Evolutionary conservation across 1,140 invertebrate genomes (phyloP), one percentile per base, ranked within the genome.

Genomic region (Physella acuta): DNA sequence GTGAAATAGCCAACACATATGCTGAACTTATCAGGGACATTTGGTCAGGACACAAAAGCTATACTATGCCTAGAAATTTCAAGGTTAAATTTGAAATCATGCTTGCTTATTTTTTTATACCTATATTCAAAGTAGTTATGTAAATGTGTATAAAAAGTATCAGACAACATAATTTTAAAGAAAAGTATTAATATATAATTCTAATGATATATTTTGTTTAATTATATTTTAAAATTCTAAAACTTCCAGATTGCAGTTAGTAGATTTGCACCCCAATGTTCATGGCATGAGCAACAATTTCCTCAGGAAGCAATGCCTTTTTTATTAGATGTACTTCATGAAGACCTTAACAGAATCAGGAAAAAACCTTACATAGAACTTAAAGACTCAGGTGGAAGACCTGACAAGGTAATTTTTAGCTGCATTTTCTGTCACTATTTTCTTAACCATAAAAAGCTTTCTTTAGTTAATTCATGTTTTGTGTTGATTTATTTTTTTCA

Each of bases 271-370:
- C 83, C 89, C 8, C 88, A 89, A 75, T 89, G 89, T 76, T 87
- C 84, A 56, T 88, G 88, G 2, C 89, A 86, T 76, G 86, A 88
- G 72, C 88, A 89, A 71, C 88, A 89, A 62, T 89, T 89, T 76
- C 87, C 88, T 31, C 89, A 89, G 74, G 89, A 89, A 78, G 78
- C 90, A 74, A 85, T 90, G 81, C 88, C 88, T 0, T 90, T 89
- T 78, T 78, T 91, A 1, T 79, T 90, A n/a, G 89, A 90, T 79
- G 88, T 88, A 8, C 79, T 90, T 1, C 90, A 90, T 79, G 89
- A 90, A 81, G 89, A 91, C 79, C 77, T 91, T 34, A 90, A 91
- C 78, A 77, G 89, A 67, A 88, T 91, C n/a, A 84, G 85, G 60
- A 86, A 88, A 69, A 90, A 90, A 78, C 89, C 89, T 3, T 90